Base-by-base conservation (phyloP, 2,113 vertebrate genomes). In the Actenoides hombroni region DNA sequence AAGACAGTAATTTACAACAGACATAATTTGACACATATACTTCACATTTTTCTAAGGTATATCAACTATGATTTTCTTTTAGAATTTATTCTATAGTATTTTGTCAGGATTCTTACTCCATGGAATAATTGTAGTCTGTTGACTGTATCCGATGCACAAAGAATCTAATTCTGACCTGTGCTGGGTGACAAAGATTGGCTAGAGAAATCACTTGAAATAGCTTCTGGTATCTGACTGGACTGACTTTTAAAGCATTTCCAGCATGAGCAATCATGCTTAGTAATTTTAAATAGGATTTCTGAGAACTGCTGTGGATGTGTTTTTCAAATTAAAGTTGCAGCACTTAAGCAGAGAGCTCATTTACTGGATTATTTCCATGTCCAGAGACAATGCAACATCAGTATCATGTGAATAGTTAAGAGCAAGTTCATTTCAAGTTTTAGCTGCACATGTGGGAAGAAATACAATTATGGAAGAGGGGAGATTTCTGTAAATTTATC, bases 251-350 rank as follows among this genome's bases (percentile, higher is more conserved):
- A 96, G 68, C 42, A 82, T 19, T 95, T 92, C 21, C 92, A 90
- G 94, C 71, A 90, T 78, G 56, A 96, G 83, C 60, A 95, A 78
- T 93, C 86, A 86, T 40, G 51, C 73, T 63, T 54, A 29, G 57
- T 63, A 90, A 95, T 75, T 95, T 91, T 60, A 93, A 83, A 94
- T 68, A 69, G 56, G 80, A 86, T 88, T 95, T 96, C 88, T 16
- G 29, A 68, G 88, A 96, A 93, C 40, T 37, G 56, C 61, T 83
- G 25, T n/a, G 23, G 76, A 96, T 71, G 69, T 61, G 73, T 93
- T 93, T 95, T 94, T 95, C 64, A 81, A 96, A 90, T 92, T 78
- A 77, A 93, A 90, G 83, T 76, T 88, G 54, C 77, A 84, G 54
- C 81, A 84, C 61, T 89, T 95, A 78, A 68, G 60, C 73, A 91